phyloP scores from a whole-genome alignment of 2,888 invertebrate genomes.

The Aleiodes testaceus region DNA sequence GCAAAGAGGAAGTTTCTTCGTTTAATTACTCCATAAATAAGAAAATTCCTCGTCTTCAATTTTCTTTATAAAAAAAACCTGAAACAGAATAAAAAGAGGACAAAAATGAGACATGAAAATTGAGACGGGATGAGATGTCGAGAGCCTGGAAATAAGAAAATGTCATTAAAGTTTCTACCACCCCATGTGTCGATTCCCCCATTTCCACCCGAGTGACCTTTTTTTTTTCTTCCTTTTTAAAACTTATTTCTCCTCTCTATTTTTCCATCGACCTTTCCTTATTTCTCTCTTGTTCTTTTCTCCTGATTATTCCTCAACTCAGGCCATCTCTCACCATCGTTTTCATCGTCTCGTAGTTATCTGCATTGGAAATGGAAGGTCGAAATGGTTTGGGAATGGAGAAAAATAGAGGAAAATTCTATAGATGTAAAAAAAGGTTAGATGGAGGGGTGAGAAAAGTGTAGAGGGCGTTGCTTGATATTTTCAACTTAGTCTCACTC shows the following conservation, averaged over 20 bases:
- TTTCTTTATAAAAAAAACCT: not conserved
- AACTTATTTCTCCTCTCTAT: not conserved
- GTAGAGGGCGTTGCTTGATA: slow-evolving; percentile 34
- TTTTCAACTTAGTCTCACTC: slow-evolving; percentile 27
- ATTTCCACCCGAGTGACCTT: not conserved
- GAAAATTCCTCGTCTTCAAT: slow-evolving; percentile 10
- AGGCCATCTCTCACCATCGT: slow-evolving; percentile 37
- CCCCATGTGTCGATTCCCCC: slow-evolving; percentile 40
- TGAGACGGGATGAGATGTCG: slow-evolving; percentile 29
- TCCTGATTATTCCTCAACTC: slow-evolving; percentile 27
- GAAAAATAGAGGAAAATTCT: slow-evolving; percentile 24
- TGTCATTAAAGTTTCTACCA: slow-evolving; percentile 41
- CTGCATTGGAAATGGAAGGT: slow-evolving; percentile 52
- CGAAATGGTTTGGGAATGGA: slow-evolving; percentile 33
- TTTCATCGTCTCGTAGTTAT: slow-evolving; percentile 45
- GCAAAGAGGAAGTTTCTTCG: no score
- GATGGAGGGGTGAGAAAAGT: not conserved
- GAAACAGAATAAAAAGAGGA: slow-evolving; percentile 1
- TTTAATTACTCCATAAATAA: slow-evolving; percentile 20
- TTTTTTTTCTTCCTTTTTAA: not conserved
- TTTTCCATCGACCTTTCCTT: slow-evolving; percentile 20
- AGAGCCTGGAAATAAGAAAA: slow-evolving; percentile 39
- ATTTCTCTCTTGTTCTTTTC: slow-evolving; percentile 12
- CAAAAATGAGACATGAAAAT: slow-evolving; percentile 21
- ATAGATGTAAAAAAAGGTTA: slow-evolving; percentile 18